Percentiles rank a stretch among this genome's conserved stretches.
Evolutionary conservation across 2,888 invertebrate genomes (phyloP).

Genomic region (Drosophila anomalata): DNA sequence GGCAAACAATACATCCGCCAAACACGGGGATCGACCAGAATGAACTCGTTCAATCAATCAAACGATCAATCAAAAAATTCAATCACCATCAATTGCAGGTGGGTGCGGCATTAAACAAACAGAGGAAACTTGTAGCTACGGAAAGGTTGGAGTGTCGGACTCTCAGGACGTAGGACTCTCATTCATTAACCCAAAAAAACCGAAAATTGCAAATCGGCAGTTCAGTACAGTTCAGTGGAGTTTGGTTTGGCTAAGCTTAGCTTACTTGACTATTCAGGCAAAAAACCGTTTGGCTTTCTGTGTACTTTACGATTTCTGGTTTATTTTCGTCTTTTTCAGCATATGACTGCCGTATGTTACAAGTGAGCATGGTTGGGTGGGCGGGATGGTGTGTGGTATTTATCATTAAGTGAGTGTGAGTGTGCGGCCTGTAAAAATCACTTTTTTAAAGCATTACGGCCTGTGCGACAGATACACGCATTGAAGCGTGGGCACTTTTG

Average conservation of each 20-base stretch:
- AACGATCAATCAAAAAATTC: conserved; percentile 67
- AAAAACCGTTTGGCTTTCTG: conserved; percentile 43
- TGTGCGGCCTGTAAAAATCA: conserved; percentile 64
- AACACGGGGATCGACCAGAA: conserved; percentile 26
- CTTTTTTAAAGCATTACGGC: conserved; percentile 63
- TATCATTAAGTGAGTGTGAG: conserved; percentile 34
- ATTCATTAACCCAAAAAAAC: conserved; percentile 68
- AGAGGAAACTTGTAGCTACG: neutral
- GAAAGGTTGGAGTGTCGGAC: conserved; percentile 28
- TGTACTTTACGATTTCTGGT: conserved; percentile 45
- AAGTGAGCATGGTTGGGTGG: neutral
- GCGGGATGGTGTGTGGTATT: conserved; percentile 12
- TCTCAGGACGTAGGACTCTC: conserved; percentile 39
- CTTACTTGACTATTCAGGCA: conserved; percentile 47
- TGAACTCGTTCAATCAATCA: conserved; percentile 74
- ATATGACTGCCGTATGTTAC: conserved; percentile 17
- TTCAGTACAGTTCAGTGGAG: conserved; percentile 12
- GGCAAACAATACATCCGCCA: conserved; percentile 36
- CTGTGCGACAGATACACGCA: conserved; percentile 62
- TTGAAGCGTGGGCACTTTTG: conserved; percentile 74
- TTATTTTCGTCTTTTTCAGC: conserved; percentile 21
- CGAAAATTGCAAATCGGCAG: conserved; percentile 61
- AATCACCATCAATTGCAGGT: conserved; percentile 72
- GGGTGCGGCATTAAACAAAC: conserved; percentile 52
- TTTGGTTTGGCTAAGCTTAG: conserved; percentile 17